These are phyloP conservation scores for Serilophus lunatus DNA, from an alignment of 2,113 vertebrate genomes.

Conservation along the genomic window DNA sequence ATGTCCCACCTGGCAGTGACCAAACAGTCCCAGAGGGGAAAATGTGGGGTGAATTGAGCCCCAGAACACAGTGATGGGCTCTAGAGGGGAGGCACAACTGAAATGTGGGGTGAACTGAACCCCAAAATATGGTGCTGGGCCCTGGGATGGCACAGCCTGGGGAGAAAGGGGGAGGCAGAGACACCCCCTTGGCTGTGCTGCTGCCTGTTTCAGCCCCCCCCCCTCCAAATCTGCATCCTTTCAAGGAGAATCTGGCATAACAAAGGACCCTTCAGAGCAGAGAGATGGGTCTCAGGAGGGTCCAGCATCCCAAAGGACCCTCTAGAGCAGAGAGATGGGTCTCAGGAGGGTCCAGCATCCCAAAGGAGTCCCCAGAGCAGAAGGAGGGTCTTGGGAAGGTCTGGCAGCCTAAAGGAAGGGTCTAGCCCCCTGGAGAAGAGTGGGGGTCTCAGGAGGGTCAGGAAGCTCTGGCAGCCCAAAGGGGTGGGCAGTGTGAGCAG, in stretches of 20 bases:
- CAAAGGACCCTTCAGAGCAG: not conserved
- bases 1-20: fast-evolving
- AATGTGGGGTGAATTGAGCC: not conserved
- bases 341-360: too few species aligned
- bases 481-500: too few species aligned
- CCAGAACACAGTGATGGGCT: not conserved
- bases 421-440: not conserved
- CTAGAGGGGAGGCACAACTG: not conserved
- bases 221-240: fast-evolving
- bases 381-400: not conserved
- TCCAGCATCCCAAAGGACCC: too few species aligned
- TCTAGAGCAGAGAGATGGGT: too few species aligned
- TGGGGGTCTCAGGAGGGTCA: not conserved
- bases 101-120: not conserved
- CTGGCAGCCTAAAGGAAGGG: too few species aligned
- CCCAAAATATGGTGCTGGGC: not conserved
- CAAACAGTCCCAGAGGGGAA: not conserved
- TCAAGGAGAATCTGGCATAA: not conserved
- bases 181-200: not conserved
- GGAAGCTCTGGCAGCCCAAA: not conserved
- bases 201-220: not conserved
- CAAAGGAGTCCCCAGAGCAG: not conserved
- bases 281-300: too few species aligned
- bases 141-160: not conserved
- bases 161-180: not conserved